Conservation (phyloP, 1,140 invertebrate species). For the Pseudomyrmex flavicornis region DNA sequence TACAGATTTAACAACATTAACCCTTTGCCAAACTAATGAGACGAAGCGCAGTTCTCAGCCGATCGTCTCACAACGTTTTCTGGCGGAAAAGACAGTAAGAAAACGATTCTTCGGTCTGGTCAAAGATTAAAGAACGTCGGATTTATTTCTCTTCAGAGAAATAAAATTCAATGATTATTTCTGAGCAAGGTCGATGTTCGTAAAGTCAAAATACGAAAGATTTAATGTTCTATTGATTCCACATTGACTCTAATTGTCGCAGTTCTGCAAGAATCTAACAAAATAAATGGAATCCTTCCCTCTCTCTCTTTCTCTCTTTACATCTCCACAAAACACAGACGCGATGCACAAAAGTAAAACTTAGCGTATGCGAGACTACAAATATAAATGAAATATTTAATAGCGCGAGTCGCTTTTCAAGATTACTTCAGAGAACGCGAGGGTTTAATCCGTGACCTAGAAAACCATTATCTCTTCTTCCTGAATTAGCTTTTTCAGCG, state of each 20-base stretch:
- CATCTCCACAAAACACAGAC: background rate
- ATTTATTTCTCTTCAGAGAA: background rate
- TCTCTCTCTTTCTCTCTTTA: no score
- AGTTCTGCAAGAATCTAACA: no score
- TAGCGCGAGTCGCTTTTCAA: constrained; percentile 20
- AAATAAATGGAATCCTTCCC: no score
- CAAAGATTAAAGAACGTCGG: background rate
- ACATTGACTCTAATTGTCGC: no score
- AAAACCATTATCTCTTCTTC: constrained; percentile 37
- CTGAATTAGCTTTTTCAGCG: constrained; percentile 40
- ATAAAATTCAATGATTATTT: constrained; percentile 11
- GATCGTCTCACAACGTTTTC: background rate
- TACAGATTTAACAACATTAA: constrained; percentile 33
- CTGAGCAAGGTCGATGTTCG: no score
- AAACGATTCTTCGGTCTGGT: background rate
- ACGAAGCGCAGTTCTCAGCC: background rate
- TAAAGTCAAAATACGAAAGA: no score
- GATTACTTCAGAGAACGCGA: constrained; percentile 43
- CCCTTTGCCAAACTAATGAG: background rate
- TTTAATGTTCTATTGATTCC: no score
- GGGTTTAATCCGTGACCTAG: constrained; percentile 37
- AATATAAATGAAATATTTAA: constrained; percentile 42
- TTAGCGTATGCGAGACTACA: background rate
- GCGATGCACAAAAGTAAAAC: background rate
- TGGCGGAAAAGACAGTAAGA: constrained; percentile 4